These are phyloP conservation scores for Dinocampus coccinellae DNA, from an alignment of 2,888 invertebrate genomes.

Conservation along the genomic window DNA sequence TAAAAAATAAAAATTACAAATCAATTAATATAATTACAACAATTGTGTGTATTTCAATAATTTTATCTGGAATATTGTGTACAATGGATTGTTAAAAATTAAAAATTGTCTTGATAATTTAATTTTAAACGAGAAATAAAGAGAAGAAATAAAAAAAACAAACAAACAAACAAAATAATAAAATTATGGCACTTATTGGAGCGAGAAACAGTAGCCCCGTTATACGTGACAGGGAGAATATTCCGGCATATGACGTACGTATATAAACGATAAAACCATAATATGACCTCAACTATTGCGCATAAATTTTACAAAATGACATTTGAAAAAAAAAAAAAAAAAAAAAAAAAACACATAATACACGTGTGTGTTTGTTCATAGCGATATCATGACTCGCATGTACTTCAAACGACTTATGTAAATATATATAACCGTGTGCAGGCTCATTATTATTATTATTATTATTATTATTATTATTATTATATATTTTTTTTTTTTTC, in stretches of 20 bases:
- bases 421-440: conserved; percentile 17
- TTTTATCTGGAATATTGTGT: neutral
- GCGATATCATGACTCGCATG: neutral
- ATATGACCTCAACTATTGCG: neutral
- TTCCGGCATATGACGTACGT: conserved; percentile 79
- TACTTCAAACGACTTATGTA: conserved; percentile 17
- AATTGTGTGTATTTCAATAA: neutral
- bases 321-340: conserved; percentile 1
- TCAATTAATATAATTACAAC: neutral
- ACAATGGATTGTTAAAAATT: neutral
- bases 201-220: conserved; percentile 77
- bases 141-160: conserved; percentile 28
- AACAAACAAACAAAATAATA: conserved; percentile 31
- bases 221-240: conserved; percentile 77
- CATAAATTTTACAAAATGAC: conserved; percentile 36
- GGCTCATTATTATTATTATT: too few species aligned
- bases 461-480: too few species aligned
- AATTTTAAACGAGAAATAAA: conserved; percentile 20
- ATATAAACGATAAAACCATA: conserved; percentile 40
- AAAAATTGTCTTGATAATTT: conserved; percentile 17
- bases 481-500: too few species aligned
- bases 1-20: neutral
- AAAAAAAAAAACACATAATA: conserved; percentile 7
- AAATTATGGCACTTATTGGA: conserved; percentile 69
- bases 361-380: conserved; percentile 1